Evolutionary conservation across 2,113 vertebrate species (phyloP).

Genomic region (Corynorhinus townsendii): DNA sequence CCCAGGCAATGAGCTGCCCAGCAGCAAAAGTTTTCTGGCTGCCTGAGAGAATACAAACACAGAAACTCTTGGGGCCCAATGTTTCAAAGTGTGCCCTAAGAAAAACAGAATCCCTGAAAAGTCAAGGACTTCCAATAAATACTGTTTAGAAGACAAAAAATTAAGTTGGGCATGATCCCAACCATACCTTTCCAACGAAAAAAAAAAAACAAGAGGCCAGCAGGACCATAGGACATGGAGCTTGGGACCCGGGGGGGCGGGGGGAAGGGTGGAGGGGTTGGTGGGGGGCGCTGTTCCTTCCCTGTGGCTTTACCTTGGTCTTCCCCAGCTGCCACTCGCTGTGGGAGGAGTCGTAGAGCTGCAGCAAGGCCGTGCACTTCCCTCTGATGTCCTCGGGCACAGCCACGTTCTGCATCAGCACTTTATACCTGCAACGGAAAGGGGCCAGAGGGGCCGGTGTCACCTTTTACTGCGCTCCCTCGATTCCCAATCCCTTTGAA

Average conservation of each 20-base stretch:
- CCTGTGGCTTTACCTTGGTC: slow-evolving; percentile 85
- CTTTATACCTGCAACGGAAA: slow-evolving; percentile 84
- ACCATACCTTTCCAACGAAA: rapidly evolving
- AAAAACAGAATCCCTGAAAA: not conserved
- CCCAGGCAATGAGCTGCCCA: not conserved
- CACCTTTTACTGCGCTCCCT: not conserved
- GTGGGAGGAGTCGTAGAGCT: slow-evolving; percentile 84
- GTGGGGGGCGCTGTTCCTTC: not conserved
- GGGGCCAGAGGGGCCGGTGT: not conserved
- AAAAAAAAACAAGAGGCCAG: not conserved
- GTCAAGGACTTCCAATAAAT: not conserved
- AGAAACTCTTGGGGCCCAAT: not conserved
- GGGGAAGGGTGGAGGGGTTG: too few species aligned
- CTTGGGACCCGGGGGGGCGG: rapidly evolving
- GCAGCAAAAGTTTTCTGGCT: not conserved
- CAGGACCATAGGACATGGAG: not conserved
- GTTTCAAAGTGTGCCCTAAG: not conserved
- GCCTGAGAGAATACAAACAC: not conserved
- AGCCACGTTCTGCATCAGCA: slow-evolving; percentile 85
- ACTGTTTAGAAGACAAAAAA: not conserved
- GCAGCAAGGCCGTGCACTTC: slow-evolving; percentile 87
- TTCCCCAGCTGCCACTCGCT: slow-evolving; percentile 96
- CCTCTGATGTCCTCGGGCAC: slow-evolving; percentile 85
- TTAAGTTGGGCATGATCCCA: too few species aligned
- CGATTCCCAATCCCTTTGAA: not conserved